These are phyloP conservation scores for Triplophysa tibetana DNA, from an alignment of 2,113 vertebrate species.

Conservation along the genomic window DNA sequence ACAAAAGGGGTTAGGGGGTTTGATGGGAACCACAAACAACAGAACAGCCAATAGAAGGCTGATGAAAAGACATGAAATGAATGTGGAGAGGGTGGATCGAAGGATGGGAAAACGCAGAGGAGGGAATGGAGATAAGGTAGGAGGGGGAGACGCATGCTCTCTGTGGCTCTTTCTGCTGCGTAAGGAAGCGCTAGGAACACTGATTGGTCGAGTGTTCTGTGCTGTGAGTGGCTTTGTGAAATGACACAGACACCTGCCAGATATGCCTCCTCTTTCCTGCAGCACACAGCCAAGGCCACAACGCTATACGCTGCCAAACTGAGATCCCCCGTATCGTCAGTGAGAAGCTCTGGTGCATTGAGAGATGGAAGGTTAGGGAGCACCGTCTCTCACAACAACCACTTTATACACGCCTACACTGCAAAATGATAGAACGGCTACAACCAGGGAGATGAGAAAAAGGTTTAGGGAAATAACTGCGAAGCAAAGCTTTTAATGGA, in stretches of 20 bases:
- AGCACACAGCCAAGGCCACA: slow-evolving; percentile 33
- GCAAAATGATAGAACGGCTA: slow-evolving; percentile 2
- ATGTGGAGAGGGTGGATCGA: neutral
- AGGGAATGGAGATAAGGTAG: slow-evolving; percentile 13
- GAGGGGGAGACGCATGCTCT: slow-evolving; percentile 10
- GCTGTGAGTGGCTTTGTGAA: slow-evolving; percentile 29
- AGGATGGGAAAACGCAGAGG: slow-evolving; percentile 33
- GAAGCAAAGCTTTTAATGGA: neutral
- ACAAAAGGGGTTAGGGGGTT: slow-evolving; percentile 13
- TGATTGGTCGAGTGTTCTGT: slow-evolving; percentile 40
- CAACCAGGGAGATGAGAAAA: slow-evolving; percentile 8
- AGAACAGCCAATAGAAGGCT: neutral
- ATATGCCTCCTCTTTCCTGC: slow-evolving; percentile 28
- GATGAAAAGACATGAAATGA: slow-evolving; percentile 35
- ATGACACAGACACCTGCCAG: slow-evolving; percentile 36
- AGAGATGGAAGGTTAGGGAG: slow-evolving; percentile 25
- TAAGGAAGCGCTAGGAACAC: slow-evolving; percentile 14
- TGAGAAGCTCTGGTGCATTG: slow-evolving; percentile 33
- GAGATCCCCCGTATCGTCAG: slow-evolving; percentile 39
- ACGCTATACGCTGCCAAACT: slow-evolving; percentile 11
- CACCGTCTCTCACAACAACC: slow-evolving; percentile 26
- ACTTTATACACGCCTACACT: slow-evolving; percentile 12
- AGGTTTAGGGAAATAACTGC: slow-evolving; percentile 27
- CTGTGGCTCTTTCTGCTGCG: slow-evolving; percentile 4
- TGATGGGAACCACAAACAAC: neutral